These are phyloP conservation scores for Dexiosoma caninum DNA, from an alignment of 2,888 invertebrate genomes.

Conservation along the genomic window DNA sequence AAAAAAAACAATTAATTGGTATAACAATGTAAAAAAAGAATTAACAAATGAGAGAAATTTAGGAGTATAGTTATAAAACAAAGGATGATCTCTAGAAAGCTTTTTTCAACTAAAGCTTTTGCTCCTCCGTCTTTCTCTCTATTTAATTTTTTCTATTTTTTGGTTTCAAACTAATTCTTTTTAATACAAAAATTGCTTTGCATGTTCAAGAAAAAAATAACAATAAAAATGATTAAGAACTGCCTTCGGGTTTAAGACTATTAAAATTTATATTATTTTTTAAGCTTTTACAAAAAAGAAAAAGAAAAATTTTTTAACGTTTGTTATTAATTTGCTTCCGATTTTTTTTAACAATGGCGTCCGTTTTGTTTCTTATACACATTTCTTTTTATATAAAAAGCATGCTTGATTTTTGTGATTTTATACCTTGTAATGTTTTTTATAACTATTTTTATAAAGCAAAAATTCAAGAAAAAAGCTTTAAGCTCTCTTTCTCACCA, in stretches of 20 bases:
- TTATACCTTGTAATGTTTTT: constrained; percentile 40
- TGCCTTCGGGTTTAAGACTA: constrained; percentile 60
- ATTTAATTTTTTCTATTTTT: neutral
- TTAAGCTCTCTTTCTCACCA: constrained; percentile 3
- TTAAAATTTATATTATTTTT: constrained; percentile 24
- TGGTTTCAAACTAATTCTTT: neutral
- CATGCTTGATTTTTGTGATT: constrained; percentile 38
- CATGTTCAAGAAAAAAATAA: constrained; percentile 31
- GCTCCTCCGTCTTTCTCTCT: neutral
- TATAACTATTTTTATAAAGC: constrained; percentile 5
- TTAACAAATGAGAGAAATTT: constrained; percentile 34
- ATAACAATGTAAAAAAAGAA: constrained; percentile 11
- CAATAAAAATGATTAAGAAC: constrained; percentile 8
- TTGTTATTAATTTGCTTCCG: neutral
- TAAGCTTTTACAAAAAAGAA: constrained; percentile 39
- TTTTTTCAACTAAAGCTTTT: constrained; percentile 17
- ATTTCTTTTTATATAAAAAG: neutral
- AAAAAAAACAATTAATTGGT: neutral
- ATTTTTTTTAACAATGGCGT: constrained; percentile 31
- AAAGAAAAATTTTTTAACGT: neutral
- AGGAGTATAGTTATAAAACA: constrained; percentile 24
- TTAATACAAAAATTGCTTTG: constrained; percentile 23
- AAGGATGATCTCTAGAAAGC: constrained; percentile 55
- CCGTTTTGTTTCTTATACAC: constrained; percentile 35
- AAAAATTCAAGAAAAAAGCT: constrained; percentile 8